Percentiles rank a stretch among this genome's conserved stretches.
Conservation (phyloP, 2,888 invertebrate species). For the Entomobrya proxima region DNA sequence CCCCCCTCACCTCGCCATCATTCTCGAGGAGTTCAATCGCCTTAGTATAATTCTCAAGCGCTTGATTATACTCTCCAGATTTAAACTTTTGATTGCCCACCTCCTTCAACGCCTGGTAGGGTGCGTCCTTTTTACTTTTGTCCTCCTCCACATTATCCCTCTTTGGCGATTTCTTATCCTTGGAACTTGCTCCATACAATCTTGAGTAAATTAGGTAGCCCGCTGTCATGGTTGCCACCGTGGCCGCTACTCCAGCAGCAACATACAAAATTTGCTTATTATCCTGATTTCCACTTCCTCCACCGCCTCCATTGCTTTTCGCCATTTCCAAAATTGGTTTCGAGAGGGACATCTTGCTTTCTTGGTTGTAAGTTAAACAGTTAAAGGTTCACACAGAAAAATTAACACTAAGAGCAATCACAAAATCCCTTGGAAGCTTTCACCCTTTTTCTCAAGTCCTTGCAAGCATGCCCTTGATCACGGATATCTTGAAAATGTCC, state of each 20-base stretch:
- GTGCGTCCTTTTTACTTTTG: background rate
- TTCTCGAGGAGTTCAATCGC: conserved; percentile 91
- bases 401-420: background rate
- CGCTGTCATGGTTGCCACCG: conserved; percentile 42
- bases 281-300: conserved; percentile 35
- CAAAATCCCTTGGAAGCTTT: too few relatives aligned
- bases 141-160: background rate
- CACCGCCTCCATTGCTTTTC: background rate
- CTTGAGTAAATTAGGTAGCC: conserved; percentile 40
- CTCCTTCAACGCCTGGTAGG: conserved; percentile 82
- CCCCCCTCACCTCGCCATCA: conserved; percentile 80
- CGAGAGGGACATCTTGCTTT: conserved; percentile 27
- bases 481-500: too few relatives aligned
- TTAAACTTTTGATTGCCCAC: conserved; percentile 93
- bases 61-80: conserved; percentile 92
- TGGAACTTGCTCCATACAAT: background rate
- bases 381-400: too few relatives aligned
- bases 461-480: background rate
- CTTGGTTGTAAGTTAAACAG: too few relatives aligned
- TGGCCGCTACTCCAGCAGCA: conserved; percentile 19
- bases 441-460: background rate
- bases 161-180: background rate
- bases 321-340: conserved; percentile 25
- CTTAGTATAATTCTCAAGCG: conserved; percentile 91
- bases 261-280: conserved; percentile 40